phyloP scores from a whole-genome alignment of 2,113 vertebrate genomes.

The Sturnira hondurensis region DNA sequence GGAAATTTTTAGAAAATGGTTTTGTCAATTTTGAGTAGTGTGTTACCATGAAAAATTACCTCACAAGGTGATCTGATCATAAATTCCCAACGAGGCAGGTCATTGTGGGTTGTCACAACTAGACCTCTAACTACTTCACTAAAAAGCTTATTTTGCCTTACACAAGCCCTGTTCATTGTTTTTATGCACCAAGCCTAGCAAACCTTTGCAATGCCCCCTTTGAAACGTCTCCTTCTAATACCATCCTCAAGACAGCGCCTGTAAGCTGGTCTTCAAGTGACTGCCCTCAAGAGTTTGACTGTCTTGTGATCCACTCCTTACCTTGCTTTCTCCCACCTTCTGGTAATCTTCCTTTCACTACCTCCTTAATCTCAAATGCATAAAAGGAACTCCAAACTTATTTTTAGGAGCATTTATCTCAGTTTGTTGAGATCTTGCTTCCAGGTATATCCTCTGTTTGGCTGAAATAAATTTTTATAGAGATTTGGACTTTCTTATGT shows the following conservation, averaged over 20 bases:
- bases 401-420: not conserved
- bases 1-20: not conserved
- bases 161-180: not conserved
- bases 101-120: not conserved
- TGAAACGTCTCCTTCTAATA: not conserved
- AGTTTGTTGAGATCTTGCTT: not conserved
- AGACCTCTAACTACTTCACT: not conserved
- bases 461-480: not conserved
- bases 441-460: not conserved
- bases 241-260: not conserved
- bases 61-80: not conserved
- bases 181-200: not conserved
- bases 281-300: not conserved
- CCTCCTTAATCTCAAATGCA: not conserved
- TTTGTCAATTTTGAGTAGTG: not conserved
- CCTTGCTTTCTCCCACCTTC: not conserved
- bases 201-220: not conserved
- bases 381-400: not conserved
- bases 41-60: not conserved
- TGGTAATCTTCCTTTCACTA: not conserved
- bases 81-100: not conserved
- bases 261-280: not conserved
- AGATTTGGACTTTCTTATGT: not conserved
- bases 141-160: not conserved
- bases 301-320: not conserved